These are phyloP conservation scores for Narcine bancroftii DNA, from an alignment of 2,113 vertebrate species.

Conservation along the genomic window DNA sequence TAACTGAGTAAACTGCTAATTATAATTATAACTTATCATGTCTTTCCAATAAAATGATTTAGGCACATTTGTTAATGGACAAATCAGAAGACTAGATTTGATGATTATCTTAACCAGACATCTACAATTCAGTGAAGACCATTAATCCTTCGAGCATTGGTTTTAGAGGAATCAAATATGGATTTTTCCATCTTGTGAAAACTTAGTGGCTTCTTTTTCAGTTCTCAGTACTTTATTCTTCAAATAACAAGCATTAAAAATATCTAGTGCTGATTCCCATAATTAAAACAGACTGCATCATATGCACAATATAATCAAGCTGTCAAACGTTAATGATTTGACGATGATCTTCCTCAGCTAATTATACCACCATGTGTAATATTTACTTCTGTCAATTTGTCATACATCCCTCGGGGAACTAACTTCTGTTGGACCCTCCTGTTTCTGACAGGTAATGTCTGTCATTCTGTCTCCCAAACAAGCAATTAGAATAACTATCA, in stretches of 20 bases:
- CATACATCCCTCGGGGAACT: background rate
- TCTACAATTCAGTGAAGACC: background rate
- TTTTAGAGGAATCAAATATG: background rate
- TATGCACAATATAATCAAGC: background rate
- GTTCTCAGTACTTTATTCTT: background rate
- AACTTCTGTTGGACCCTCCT: background rate
- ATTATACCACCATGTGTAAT: background rate
- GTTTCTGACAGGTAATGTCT: background rate
- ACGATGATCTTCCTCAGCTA: background rate
- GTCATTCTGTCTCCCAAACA: background rate
- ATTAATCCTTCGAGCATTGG: background rate
- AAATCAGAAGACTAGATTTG: background rate
- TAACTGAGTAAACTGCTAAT: background rate
- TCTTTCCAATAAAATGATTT: conserved; percentile 14
- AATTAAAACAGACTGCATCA: background rate
- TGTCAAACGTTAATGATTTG: conserved; percentile 19
- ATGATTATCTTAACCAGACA: background rate
- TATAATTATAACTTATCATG: conserved; percentile 28
- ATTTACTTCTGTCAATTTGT: conserved; percentile 13
- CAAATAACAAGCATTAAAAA: background rate
- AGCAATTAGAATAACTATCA: background rate
- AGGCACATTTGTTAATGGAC: background rate
- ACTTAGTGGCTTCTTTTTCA: background rate
- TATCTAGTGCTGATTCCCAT: background rate
- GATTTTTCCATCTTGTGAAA: background rate